Base-by-base conservation (phyloP, 2,113 vertebrate genomes). In the Neogobius melanostomus region DNA sequence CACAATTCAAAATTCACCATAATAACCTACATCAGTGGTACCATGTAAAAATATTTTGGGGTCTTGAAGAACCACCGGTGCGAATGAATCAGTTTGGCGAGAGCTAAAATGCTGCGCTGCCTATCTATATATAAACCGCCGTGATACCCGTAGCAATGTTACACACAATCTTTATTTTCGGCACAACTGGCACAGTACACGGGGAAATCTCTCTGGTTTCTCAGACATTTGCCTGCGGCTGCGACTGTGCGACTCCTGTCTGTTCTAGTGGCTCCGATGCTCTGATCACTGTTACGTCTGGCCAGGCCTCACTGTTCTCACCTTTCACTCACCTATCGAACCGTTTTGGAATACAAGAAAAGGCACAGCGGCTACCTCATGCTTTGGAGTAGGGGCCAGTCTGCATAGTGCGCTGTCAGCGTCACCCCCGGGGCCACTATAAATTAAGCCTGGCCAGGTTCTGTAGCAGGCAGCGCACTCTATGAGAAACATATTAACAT, bases 321-420 rank as follows among this genome's bases (percentile, higher is more conserved):
- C 28, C 44, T 28, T 48, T 72, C 7, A 42, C 36, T 48, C 28
- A 68, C 74, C 43, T 51, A 68, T 21, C n/a, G 71, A 77, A 28
- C 74, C 59, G 64, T 84, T 36, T 82, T 76, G 60, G 60, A 71
- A 77, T 52, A 74, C 45, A 67, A 72, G 68, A 21, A 53, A 54
- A 69, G 61, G 63, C 72, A 47, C 62, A 43, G 65, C 45, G 47
- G 16, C 4, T 7, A 28, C 68, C 70, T 64, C 59, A 48, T 8
- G 36, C 70, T 71, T 82, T 84, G 69, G 69, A 71, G 28, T 50
- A 15, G 11, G 74, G 80, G 75, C 67, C 79, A 43, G 81, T 83
- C 52, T 59, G 56, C 42, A 64, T 85, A 81, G 65, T 83, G 87
- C 85, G 57, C 60, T 65, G 80, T 89, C 86, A 87, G 86, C 80